phyloP scores from a whole-genome alignment of 2,888 invertebrate species.

The Mesoligia furuncula region DNA sequence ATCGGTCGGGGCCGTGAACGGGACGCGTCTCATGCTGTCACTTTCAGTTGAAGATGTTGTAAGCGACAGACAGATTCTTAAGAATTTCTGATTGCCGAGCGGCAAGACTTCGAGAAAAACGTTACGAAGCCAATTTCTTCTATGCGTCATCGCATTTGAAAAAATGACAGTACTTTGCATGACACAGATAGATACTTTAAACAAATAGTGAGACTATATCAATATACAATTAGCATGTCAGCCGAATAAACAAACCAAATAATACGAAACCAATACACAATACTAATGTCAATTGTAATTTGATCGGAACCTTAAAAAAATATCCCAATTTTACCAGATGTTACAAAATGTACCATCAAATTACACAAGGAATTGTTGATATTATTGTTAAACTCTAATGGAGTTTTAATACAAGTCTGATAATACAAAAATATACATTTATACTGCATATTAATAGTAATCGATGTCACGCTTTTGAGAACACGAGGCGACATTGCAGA shows the following conservation, averaged over 20 bases:
- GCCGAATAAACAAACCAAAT: too few species aligned
- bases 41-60: background rate
- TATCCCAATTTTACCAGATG: background rate
- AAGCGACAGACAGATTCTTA: background rate
- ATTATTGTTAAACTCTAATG: background rate
- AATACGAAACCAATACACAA: too few species aligned
- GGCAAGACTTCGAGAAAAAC: background rate
- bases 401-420: background rate
- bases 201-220: too few species aligned
- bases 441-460: background rate
- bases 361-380: background rate
- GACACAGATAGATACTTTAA: too few species aligned
- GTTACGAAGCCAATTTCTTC: background rate
- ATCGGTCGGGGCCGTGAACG: background rate
- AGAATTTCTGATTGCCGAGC: background rate
- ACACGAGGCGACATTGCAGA: background rate
- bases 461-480: conserved; percentile 1
- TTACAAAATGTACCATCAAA: background rate
- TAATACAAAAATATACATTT: background rate
- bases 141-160: background rate
- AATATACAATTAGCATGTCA: too few species aligned
- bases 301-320: background rate
- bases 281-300: background rate
- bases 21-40: background rate
- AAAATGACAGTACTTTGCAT: too few species aligned